Conservation (phyloP, 2,797 vertebrate species). For the Cossypha heuglini region DNA sequence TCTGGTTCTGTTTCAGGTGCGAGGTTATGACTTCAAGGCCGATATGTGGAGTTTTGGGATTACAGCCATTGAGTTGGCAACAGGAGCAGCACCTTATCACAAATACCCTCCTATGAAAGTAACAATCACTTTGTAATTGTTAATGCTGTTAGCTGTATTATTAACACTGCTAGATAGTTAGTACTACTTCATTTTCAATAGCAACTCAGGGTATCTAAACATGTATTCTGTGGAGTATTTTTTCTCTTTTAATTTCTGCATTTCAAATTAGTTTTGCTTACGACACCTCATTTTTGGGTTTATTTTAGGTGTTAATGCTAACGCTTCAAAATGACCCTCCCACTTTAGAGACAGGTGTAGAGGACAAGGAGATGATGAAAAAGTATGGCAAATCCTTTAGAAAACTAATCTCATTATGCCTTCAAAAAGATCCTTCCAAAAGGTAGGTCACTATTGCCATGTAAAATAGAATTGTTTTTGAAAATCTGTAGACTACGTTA, state of each 20-base stretch:
- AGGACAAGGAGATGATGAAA: conserved; percentile 95
- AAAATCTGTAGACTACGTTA: background rate
- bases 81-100: conserved; percentile 96
- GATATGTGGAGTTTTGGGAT: conserved; percentile 99
- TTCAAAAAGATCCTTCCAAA: conserved; percentile 98
- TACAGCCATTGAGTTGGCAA: conserved; percentile 96
- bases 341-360: conserved; percentile 91
- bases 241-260: background rate
- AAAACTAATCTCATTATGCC: conserved; percentile 95
- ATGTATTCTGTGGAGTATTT: background rate
- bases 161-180: background rate
- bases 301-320: conserved; percentile 91
- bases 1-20: conserved; percentile 81
- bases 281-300: background rate
- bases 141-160: background rate
- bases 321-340: conserved; percentile 96
- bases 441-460: conserved; percentile 78
- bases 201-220: background rate
- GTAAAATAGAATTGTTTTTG: background rate
- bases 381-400: conserved; percentile 98
- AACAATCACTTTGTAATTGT: conserved; percentile 48
- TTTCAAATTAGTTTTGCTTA: background rate
- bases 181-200: background rate
- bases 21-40: conserved; percentile 99
- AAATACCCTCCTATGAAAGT: conserved; percentile 99